Evolutionary conservation across 2,113 vertebrate species (phyloP), one percentile per base, ranked within the genome.

Genomic region (Bostrychus sinensis): DNA sequence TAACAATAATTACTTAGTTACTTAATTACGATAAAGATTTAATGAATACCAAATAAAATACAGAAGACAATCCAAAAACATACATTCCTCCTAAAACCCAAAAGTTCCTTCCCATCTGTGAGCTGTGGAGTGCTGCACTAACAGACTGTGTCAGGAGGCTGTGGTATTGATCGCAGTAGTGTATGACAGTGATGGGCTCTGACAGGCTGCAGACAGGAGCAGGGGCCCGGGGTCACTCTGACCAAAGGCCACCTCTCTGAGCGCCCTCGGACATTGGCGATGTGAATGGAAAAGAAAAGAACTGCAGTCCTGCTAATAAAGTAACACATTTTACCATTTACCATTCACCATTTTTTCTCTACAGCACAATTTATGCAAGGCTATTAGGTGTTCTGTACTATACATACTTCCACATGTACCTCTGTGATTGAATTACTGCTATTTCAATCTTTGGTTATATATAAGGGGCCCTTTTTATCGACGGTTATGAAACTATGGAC

Each of bases 141-240:
- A 85, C 80, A n/a, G 72, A 58, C 69, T 54, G 56, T 82, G 77
- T 90, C 84, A 88, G 75, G 75, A 83, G 80, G 86, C 74, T 82
- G 73, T 71, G 68, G 59, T 92, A 92, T 93, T 81, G 92, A 92
- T 92, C 59, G 72, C 75, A 81, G 62, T 64, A 86, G 82, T 84
- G 85, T 78, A 67, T 91, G 90, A 91, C 19, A 68, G 63, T 91
- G 91, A 93, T 91, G 62, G 38, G 81, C 60, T 90, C 81, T 91
- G 91, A 92, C 91, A 90, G 86, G 62, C 60, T 22, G 58, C 75
- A 62, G 81, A 82, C 79, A 72, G 72, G 83, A 86, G 82, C 80
- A 77, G 83, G 73, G 66, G 73, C 80, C 48, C 64, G 41, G 84
- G 85, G 83, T 89, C 87, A 90, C 57, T 50, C 48, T 32, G 56